phyloP scores from a whole-genome alignment of 2,797 vertebrate genomes.

The Gallinago solitaria region DNA sequence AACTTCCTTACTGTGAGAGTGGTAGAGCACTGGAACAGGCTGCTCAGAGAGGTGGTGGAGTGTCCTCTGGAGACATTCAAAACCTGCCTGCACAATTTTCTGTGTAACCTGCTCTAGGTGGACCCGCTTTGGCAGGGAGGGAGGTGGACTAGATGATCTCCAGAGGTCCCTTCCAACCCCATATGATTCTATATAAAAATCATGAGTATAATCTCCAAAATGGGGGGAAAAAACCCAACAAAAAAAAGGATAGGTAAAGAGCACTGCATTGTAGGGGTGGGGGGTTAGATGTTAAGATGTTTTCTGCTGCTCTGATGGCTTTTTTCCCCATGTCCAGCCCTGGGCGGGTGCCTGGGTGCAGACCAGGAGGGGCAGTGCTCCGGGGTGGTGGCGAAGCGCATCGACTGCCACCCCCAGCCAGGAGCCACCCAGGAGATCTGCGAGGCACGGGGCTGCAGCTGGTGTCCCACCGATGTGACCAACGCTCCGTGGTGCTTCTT shows the following conservation, averaged over 20 bases:
- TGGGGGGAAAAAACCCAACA: neutral
- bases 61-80: too few relatives aligned
- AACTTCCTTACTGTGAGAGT: too few relatives aligned
- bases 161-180: too few relatives aligned
- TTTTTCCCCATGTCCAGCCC: rapidly evolving
- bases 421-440: neutral
- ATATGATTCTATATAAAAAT: too few relatives aligned
- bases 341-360: rapidly evolving
- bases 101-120: too few relatives aligned
- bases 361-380: neutral
- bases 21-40: too few relatives aligned
- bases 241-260: neutral
- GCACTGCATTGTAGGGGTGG: neutral
- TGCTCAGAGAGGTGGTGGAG: too few relatives aligned
- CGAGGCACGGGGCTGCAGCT: neutral
- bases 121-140: too few relatives aligned
- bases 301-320: neutral
- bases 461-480: neutral
- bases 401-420: neutral
- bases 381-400: neutral
- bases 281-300: neutral
- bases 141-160: too few relatives aligned
- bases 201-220: rapidly evolving
- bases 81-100: too few relatives aligned
- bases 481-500: slow-evolving; percentile 41